Evolutionary conservation across 1,140 invertebrate genomes (phyloP), one percentile per base, ranked within the genome.

Genomic region (Triops cancriformis): DNA sequence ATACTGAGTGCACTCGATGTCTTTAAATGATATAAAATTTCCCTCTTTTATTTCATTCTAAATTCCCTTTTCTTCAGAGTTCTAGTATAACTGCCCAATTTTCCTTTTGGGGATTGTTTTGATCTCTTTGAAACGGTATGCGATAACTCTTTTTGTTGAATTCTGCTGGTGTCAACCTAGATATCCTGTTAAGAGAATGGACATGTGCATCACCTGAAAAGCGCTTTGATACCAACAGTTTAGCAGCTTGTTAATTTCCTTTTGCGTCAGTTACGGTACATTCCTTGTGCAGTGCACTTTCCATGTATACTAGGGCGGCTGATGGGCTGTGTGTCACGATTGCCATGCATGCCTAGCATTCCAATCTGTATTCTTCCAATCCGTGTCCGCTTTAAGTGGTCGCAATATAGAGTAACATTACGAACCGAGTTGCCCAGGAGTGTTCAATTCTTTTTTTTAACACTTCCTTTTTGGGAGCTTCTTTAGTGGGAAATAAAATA

Each of bases 231-330:
- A 64, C 51, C 14, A 14, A 64, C 31, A 9, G 51, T 64, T 14
- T 10, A 23, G 18, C 51, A 64, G 51, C 23, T 64, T 64, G 18
- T 64, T 64, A 64, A 64, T 64, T 64, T 64, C 51, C 14, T 64
- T 64, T 64, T 14, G 51, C 10, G 51, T 64, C 51, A 64, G 51
- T 7, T 37, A 37, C 31, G 31, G 31, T 64, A 64, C 51, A 64
- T 64, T 64, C 51, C 51, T 64, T 64, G 51, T 64, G 51, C 51
- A 64, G 51, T 64, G 51, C 51, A 64, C 51, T 64, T 37, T 64
- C 51, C 23, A 64, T 14, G 51, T 64, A 12, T 64, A 64, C 31
- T 37, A 37, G 31, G 51, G 2, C 51, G 23, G 31, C 31, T 37
- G 7, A 7, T 37, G 51, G 51, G 51, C 18, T 64, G 3, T 18